Conservation (phyloP, 2,888 invertebrate genomes). For the Serripes groenlandicus region DNA sequence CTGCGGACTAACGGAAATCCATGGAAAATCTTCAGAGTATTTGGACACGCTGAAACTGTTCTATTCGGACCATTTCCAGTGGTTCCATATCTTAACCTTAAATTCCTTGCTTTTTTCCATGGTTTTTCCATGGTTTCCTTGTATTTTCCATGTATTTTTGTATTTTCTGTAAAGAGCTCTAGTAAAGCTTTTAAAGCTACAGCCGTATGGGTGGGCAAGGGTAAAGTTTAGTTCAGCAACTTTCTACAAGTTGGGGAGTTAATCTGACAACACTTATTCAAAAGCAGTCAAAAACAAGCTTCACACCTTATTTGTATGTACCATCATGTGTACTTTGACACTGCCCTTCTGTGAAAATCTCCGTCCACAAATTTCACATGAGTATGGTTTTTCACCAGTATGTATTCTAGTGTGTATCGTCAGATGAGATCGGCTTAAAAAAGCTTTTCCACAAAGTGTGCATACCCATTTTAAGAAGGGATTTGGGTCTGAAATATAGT, state of each 20-base stretch:
- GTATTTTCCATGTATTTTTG: background rate
- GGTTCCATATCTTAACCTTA: no score
- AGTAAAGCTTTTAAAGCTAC: no score
- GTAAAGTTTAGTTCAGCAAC: background rate
- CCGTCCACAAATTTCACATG: background rate
- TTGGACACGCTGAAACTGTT: no score
- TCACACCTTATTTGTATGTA: background rate
- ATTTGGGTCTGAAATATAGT: background rate
- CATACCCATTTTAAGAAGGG: background rate
- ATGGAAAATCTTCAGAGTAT: no score
- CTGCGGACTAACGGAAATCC: no score
- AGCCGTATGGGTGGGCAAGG: no score
- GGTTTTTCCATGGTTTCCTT: background rate
- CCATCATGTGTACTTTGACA: background rate
- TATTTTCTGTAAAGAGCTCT: background rate
- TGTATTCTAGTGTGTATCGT: background rate
- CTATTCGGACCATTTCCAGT: no score
- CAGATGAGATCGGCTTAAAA: background rate
- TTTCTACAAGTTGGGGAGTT: background rate
- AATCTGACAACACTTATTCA: background rate
- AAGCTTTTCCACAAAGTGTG: background rate
- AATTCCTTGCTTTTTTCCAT: no score
- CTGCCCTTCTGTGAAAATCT: slow-evolving; percentile 3
- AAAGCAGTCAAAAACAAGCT: background rate
- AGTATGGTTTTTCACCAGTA: slow-evolving; percentile 2